Percentiles rank a stretch among this genome's conserved stretches.
phyloP scores from a whole-genome alignment of 1,140 invertebrate genomes.

The Chironomus tepperi region DNA sequence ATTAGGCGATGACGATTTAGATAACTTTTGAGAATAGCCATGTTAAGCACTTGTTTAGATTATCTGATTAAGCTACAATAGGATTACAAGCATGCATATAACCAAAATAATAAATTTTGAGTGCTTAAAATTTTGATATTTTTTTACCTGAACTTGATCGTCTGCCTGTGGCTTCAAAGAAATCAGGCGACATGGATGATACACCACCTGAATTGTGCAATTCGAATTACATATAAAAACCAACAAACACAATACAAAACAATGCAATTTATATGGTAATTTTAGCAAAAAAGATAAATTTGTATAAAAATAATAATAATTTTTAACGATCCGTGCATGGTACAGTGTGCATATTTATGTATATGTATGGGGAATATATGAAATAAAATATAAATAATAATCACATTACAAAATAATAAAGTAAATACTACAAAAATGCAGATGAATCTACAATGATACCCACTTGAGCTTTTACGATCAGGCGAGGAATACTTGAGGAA shows the following conservation, averaged over 20 bases:
- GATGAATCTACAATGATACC: background rate
- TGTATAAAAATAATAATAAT: too few relatives aligned
- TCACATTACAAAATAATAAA: conserved; percentile 1
- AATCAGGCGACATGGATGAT: conserved; percentile 35
- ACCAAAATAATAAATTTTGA: too few relatives aligned
- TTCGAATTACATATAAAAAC: background rate
- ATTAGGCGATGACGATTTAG: too few relatives aligned
- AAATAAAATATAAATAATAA: background rate
- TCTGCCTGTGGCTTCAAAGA: conserved; percentile 39
- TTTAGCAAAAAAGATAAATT: background rate
- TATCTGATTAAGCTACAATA: too few relatives aligned
- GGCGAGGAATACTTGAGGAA: background rate
- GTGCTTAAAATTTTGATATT: too few relatives aligned
- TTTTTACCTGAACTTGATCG: conserved; percentile 39
- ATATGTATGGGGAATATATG: background rate
- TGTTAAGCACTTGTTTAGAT: too few relatives aligned
- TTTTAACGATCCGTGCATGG: background rate
- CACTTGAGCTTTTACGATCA: conserved; percentile 18
- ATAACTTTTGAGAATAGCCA: too few relatives aligned
- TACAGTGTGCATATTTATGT: background rate
- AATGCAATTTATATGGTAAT: background rate
- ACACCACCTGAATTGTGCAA: conserved; percentile 10
- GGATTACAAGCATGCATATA: too few relatives aligned
- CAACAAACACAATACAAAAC: background rate
- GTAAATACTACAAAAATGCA: background rate